These are phyloP conservation scores for Chascanopsetta lugubris DNA, from an alignment of 2,113 vertebrate species.

Conservation along the genomic window DNA sequence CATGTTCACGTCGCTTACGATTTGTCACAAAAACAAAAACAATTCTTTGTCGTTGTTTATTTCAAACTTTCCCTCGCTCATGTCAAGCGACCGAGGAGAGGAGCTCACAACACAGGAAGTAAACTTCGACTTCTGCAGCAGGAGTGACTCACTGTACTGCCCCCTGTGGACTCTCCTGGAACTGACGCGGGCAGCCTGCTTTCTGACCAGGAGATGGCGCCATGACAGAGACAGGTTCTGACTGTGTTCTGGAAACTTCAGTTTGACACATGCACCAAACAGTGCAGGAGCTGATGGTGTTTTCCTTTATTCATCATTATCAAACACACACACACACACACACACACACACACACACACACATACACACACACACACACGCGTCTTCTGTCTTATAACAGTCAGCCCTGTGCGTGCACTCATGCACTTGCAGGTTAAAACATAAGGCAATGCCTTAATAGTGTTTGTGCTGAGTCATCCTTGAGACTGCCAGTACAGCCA, in stretches of 20 bases:
- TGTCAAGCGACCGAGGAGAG: neutral
- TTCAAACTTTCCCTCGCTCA: constrained; percentile 66
- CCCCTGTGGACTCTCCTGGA: constrained; percentile 31
- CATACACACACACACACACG: neutral
- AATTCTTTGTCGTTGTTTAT: accelerated
- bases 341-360: neutral
- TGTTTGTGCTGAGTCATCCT: constrained; percentile 69
- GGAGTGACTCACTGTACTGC: constrained; percentile 27
- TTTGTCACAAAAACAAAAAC: neutral
- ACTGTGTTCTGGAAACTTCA: constrained; percentile 56
- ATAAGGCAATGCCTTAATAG: constrained; percentile 41
- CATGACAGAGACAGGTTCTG: neutral
- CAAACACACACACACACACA: neutral
- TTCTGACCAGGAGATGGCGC: constrained; percentile 41
- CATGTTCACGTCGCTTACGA: constrained; percentile 5
- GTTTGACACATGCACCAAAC: neutral
- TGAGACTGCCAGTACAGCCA: constrained; percentile 59
- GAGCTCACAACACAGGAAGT: constrained; percentile 50
- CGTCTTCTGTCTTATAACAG: too few species aligned
- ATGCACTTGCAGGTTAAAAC: constrained; percentile 21
- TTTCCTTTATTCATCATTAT: neutral
- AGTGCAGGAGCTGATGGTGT: neutral
- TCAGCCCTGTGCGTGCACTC: neutral
- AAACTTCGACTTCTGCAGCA: neutral
- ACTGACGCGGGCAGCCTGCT: neutral